These are phyloP conservation scores for Oreochromis niloticus DNA, from an alignment of 2,113 vertebrate species.

Conservation along the genomic window DNA sequence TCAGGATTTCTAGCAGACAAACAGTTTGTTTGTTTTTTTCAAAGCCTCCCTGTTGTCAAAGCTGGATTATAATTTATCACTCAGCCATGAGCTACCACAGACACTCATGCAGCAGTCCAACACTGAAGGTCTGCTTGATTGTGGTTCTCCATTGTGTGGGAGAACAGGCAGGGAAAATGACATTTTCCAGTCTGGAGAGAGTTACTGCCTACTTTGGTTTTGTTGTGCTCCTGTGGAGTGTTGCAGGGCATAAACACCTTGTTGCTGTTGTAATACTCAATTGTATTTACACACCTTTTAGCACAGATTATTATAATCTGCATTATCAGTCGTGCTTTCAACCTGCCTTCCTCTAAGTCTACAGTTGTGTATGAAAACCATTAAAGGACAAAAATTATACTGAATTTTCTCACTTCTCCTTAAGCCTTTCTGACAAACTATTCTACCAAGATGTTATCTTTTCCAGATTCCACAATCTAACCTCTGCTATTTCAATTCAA, in stretches of 20 bases:
- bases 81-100: conserved; percentile 9
- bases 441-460: neutral
- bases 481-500: neutral
- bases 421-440: neutral
- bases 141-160: conserved; percentile 20
- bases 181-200: conserved; percentile 36
- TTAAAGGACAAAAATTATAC: neutral
- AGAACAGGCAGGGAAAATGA: conserved; percentile 14
- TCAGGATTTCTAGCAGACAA: conserved; percentile 33
- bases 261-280: neutral
- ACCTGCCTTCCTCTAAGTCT: neutral
- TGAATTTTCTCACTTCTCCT: neutral
- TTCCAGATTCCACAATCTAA: neutral
- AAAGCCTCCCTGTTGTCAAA: conserved; percentile 32
- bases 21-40: conserved; percentile 4
- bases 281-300: conserved; percentile 18
- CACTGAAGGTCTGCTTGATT: conserved; percentile 27
- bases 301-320: conserved; percentile 9
- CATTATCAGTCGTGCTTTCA: neutral
- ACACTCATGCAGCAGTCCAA: neutral
- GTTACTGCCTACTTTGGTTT: conserved; percentile 11
- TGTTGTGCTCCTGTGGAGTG: conserved; percentile 5
- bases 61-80: conserved; percentile 50
- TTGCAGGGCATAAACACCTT: neutral
- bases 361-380: neutral